Evolutionary conservation across 2,113 vertebrate genomes (phyloP), one percentile per base, ranked within the genome.

Genomic region (Prunella himalayana): DNA sequence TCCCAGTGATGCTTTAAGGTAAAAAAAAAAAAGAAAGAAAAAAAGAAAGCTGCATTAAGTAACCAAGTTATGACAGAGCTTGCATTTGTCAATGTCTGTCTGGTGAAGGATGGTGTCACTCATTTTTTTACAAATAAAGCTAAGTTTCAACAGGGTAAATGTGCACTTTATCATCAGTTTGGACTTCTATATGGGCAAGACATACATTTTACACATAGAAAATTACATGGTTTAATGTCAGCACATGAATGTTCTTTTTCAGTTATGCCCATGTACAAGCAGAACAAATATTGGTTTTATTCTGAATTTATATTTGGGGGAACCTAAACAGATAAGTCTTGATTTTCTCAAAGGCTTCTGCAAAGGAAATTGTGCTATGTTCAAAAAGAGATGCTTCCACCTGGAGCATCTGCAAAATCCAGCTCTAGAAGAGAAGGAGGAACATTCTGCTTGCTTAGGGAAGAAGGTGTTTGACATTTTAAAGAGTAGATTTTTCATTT

Each of bases 1-100:
- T 98, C 94, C 97, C 98, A 86, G 98, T 96, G 88, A 98, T 97
- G 95, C 99, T 99, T 98, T 82, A 95, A 72, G 39, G 41, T 95
- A 97, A 97, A 45, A 97, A 61, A 97, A 97, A 45, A 97, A 61
- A 51, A 66, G 9, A 71, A 64, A 94, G 35, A 85, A 49, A 42
- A 53, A 80, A 53, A 68, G 4, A 61, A 72, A 68, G 14, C 42
- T 81, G 33, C 50, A 71, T 90, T 95, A 95, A 88, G 11, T 61
- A 56, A 92, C 12, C 37, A 56, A 33, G 30, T 66, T 64, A 63
- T 75, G 70, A 50, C 10, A 88, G 47, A 78, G 31, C 27, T 69
- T 49, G 8, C 6, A 86, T 91, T 82, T 71, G 50, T 68, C n/a
- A 41, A 51, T 25, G 8, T 23, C 56, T 73, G 6, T 39, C 25